Base-by-base conservation (phyloP, 2,888 invertebrate genomes). In the Linnaemya tessellans region DNA sequence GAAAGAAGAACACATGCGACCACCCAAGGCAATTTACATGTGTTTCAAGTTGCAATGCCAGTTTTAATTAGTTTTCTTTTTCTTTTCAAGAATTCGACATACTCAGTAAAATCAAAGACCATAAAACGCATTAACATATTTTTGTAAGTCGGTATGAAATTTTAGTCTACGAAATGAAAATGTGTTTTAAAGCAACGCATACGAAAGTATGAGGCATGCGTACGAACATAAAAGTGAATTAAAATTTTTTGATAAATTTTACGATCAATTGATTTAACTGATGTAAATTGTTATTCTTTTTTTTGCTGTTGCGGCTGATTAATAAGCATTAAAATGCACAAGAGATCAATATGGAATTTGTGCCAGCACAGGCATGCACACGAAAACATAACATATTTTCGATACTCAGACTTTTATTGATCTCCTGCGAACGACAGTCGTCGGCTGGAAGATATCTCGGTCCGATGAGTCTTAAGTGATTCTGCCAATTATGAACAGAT, bases 41-140 rank as follows among this genome's bases (percentile, higher is more conserved):
- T 65, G 79, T 85, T 74, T 79, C 65, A 71, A 38, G 75, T 70
- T 79, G 67, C 79, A 70, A 35, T 85, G 81, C 82, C 79, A 75
- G 49, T 77, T 84, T 86, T 83, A 86, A 86, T 86, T 86, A 80
- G 80, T 77, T 86, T 80, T 77, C 77, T 80, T 80, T 77, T 65
- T 30, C 73, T 51, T 15, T 64, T 46, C 18, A 41, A 43, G 11
- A 38, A 65, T 64, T 58, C 62, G n/a, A n/a, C 51, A 68, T 68
- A 56, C 20, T 35, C 4, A 46, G 10, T 35, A 22, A 43, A 67
- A 43, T 56, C 20, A 56, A 58, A 58, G 60, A 35, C 35, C 60
- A 49, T 25, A 22, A 1, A 60, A 54, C n/a, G 22, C 71, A 79
- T 80, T 78, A 75, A 62, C 43, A 77, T 79, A 58, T 60, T 64